Percentiles rank a stretch among this genome's conserved stretches.
These are phyloP conservation scores for Emydocephalus ijimae DNA, from an alignment of 2,113 vertebrate species.

Conservation along the genomic window DNA sequence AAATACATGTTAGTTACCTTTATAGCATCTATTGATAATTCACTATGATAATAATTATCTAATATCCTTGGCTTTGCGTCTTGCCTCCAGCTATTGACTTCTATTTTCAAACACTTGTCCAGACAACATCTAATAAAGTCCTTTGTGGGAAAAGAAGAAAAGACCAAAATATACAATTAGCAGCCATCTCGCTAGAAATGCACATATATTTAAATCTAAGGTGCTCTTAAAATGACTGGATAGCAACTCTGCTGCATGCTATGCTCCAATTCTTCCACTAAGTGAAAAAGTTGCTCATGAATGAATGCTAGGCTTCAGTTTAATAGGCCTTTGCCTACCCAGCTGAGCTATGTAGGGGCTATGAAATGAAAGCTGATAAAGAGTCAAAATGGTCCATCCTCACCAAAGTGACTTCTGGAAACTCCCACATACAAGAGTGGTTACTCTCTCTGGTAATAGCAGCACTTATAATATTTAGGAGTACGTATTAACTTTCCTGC, in stretches of 20 bases:
- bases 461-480: not conserved
- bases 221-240: not conserved
- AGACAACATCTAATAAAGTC: slow-evolving; percentile 64
- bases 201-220: not conserved
- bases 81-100: slow-evolving; percentile 73
- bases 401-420: not conserved
- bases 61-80: slow-evolving; percentile 70
- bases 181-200: not conserved
- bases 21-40: slow-evolving; percentile 81
- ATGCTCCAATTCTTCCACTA: not conserved
- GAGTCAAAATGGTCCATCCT: not conserved
- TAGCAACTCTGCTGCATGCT: not conserved
- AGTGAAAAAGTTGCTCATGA: not conserved
- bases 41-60: slow-evolving; percentile 74
- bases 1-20: slow-evolving; percentile 71
- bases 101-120: slow-evolving; percentile 70
- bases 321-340: not conserved
- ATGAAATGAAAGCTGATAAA: not conserved
- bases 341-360: not conserved
- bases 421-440: not conserved
- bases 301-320: not conserved
- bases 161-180: not conserved
- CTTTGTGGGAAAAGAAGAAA: slow-evolving; percentile 51
- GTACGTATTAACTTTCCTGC: not conserved
- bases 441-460: not conserved